A percentile compares a stretch with the other conserved stretches of the same genome.
Evolutionary conservation across 2,888 invertebrate genomes (phyloP).

Genomic region (Ligdia adustata): DNA sequence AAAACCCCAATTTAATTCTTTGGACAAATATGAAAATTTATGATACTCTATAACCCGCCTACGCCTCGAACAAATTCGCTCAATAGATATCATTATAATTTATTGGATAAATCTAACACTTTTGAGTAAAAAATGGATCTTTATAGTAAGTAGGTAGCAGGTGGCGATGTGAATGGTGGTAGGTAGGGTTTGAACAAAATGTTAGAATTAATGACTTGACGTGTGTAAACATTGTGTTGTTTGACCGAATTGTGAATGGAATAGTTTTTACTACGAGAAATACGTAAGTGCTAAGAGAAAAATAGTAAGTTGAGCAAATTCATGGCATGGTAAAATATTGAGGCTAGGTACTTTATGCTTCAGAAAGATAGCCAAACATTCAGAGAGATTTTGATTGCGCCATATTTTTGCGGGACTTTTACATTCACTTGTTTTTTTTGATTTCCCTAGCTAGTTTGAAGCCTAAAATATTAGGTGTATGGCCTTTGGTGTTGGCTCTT

Average conservation of each 20-base stretch:
- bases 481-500: too few species aligned
- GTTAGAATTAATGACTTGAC: conserved; percentile 62
- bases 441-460: too few species aligned
- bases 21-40: conserved; percentile 50
- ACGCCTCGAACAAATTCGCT: conserved; percentile 72
- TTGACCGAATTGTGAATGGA: conserved; percentile 39
- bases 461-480: too few species aligned
- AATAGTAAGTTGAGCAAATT: too few species aligned
- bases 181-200: conserved; percentile 35
- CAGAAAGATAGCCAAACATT: too few species aligned
- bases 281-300: too few species aligned
- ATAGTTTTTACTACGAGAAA: too few species aligned
- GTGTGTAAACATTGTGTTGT: conserved; percentile 72
- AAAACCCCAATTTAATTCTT: conserved; percentile 47
- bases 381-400: too few species aligned
- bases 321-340: too few species aligned
- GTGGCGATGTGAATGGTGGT: conserved; percentile 40
- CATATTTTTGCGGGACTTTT: too few species aligned
- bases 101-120: conserved; percentile 62
- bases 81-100: conserved; percentile 73
- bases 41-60: conserved; percentile 69
- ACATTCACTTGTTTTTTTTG: too few species aligned
- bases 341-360: too few species aligned
- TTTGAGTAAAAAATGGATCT: conserved; percentile 44
- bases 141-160: conserved; percentile 35